A percentile compares a stretch with the other conserved stretches of the same genome.
These are phyloP conservation scores for Drosophila paranaensis DNA, from an alignment of 2,888 invertebrate species.

Conservation along the genomic window DNA sequence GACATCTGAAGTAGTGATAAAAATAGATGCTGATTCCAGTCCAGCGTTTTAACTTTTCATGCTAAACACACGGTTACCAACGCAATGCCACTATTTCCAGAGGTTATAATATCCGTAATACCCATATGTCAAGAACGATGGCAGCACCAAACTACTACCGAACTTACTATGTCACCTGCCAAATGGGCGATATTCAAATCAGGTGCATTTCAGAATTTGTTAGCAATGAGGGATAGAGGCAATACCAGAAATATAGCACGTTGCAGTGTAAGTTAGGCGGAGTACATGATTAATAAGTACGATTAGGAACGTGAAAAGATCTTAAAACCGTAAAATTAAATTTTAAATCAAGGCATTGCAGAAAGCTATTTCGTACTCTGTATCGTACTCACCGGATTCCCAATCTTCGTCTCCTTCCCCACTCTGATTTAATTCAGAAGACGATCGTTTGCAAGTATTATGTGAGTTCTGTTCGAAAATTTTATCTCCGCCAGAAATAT, in stretches of 20 bases:
- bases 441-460: constrained; percentile 69
- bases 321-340: not conserved
- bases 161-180: too few relatives aligned
- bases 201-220: too few relatives aligned
- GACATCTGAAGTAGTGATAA: too few relatives aligned
- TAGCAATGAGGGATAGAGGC: not conserved
- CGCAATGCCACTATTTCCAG: too few relatives aligned
- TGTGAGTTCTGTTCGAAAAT: constrained; percentile 77
- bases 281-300: not conserved
- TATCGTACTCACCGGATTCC: constrained; percentile 85
- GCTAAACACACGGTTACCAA: too few relatives aligned
- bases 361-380: constrained; percentile 51
- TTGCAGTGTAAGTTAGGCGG: not conserved
- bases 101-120: too few relatives aligned
- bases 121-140: too few relatives aligned
- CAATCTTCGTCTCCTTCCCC: constrained; percentile 83
- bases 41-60: too few relatives aligned
- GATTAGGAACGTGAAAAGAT: not conserved
- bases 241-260: too few relatives aligned
- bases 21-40: too few relatives aligned
- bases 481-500: constrained; percentile 63
- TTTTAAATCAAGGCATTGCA: not conserved
- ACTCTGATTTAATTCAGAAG: constrained; percentile 60
- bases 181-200: too few relatives aligned
- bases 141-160: too few relatives aligned